Evolutionary conservation across 2,797 vertebrate genomes (phyloP).

Genomic region (Tenualosa thibaudeaui): DNA sequence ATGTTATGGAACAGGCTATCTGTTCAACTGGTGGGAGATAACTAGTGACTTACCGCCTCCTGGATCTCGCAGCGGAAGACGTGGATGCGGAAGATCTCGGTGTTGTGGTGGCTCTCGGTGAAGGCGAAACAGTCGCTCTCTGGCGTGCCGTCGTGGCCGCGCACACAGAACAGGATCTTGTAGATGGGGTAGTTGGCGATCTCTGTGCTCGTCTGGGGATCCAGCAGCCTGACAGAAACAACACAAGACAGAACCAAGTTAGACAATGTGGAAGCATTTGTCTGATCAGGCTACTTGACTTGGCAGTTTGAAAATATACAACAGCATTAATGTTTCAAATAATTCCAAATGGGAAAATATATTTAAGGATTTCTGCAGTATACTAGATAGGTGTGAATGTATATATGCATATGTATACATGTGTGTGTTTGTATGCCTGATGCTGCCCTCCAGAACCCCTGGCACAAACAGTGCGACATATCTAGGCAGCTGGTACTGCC

Average conservation of each 20-base stretch:
- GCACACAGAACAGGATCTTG: conserved; percentile 98
- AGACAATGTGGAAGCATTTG: neutral
- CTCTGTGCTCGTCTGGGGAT: conserved; percentile 90
- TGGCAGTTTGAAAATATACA: too few species aligned
- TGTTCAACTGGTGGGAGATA: too few species aligned
- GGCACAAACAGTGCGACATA: conserved; percentile 82
- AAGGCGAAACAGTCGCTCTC: conserved; percentile 99
- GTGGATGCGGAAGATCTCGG: conserved; percentile 98
- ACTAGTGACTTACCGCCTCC: conserved; percentile 86
- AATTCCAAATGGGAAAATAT: too few species aligned
- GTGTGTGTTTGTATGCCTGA: neutral
- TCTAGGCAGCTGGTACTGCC: neutral
- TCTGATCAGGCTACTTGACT: neutral
- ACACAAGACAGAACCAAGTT: neutral
- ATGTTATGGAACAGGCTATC: neutral
- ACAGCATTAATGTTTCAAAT: too few species aligned
- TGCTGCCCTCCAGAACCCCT: conserved; percentile 79
- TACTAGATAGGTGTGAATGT: too few species aligned
- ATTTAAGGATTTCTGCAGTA: too few species aligned
- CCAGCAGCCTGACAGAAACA: conserved; percentile 82
- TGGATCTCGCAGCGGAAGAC: conserved; percentile 99
- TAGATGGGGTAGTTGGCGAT: conserved; percentile 98
- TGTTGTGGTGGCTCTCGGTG: conserved; percentile 97
- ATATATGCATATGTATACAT: neutral
- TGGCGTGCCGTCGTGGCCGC: conserved; percentile 92